These are phyloP conservation scores for Agriotes lineatus DNA, from an alignment of 2,888 invertebrate genomes.

Conservation along the genomic window DNA sequence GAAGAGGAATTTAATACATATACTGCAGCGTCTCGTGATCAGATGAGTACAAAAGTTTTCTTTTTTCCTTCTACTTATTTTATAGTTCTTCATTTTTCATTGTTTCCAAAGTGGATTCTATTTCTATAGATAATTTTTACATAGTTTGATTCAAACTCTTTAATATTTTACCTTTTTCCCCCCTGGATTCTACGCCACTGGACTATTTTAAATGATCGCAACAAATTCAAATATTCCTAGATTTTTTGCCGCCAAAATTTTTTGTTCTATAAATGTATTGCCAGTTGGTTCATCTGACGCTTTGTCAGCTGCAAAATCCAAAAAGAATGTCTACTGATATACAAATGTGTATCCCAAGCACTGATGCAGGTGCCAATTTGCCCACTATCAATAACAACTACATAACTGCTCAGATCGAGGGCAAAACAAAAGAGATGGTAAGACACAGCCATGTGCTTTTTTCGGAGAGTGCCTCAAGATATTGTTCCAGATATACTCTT, in stretches of 20 bases:
- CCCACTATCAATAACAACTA: constrained; percentile 33
- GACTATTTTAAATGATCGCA: constrained; percentile 15
- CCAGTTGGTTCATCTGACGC: background rate
- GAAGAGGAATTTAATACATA: too few relatives aligned
- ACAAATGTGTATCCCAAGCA: constrained; percentile 11
- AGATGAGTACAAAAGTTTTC: too few relatives aligned
- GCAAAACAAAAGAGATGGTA: constrained; percentile 29
- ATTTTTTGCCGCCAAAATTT: constrained; percentile 25
- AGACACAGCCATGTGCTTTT: background rate
- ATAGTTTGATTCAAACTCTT: too few relatives aligned
- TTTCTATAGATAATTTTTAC: too few relatives aligned
- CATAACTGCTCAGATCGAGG: constrained; percentile 20
- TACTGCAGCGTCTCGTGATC: too few relatives aligned
- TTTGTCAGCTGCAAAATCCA: too few relatives aligned
- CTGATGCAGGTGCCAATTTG: background rate
- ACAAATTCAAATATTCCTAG: too few relatives aligned
- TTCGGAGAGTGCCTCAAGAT: background rate
- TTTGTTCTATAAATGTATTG: constrained; percentile 11
- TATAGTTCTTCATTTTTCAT: too few relatives aligned
- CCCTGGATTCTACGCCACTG: too few relatives aligned
- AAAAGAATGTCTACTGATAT: constrained; percentile 31
- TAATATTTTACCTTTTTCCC: too few relatives aligned
- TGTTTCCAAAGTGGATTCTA: too few relatives aligned
- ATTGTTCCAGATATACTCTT: constrained; percentile 56
- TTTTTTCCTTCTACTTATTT: too few relatives aligned